phyloP scores from a whole-genome alignment of 2,888 invertebrate species.

The Synanthedon vespiformis region DNA sequence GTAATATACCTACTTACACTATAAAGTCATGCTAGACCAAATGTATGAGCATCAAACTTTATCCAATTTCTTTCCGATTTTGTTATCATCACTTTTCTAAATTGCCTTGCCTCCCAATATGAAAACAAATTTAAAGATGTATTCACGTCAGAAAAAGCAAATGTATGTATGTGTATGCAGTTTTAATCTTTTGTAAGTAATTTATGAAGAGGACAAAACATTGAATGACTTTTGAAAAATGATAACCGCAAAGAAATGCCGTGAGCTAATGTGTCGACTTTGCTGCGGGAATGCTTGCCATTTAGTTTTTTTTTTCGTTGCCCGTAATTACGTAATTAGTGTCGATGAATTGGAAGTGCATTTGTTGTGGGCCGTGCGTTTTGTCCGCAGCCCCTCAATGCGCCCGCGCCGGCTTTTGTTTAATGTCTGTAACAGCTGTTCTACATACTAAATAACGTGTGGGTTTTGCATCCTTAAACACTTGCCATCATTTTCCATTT shows the following conservation, averaged over 20 bases:
- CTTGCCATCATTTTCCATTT: constrained; percentile 12
- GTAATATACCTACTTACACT: too few species aligned
- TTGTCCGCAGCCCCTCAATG: constrained; percentile 42
- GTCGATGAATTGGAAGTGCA: constrained; percentile 62
- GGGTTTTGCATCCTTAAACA: constrained; percentile 35
- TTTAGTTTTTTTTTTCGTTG: constrained; percentile 50
- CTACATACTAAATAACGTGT: constrained; percentile 17
- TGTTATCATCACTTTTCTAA: too few species aligned
- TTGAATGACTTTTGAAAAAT: constrained; percentile 1
- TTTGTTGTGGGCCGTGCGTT: constrained; percentile 51
- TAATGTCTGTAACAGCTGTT: constrained; percentile 52
- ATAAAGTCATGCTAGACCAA: too few species aligned
- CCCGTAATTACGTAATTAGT: constrained; percentile 69
- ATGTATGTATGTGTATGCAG: too few species aligned
- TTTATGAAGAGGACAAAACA: too few species aligned
- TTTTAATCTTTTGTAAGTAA: too few species aligned
- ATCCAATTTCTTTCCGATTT: too few species aligned
- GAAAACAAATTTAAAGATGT: too few species aligned
- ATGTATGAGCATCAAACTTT: too few species aligned
- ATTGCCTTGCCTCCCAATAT: too few species aligned
- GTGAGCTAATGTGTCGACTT: constrained; percentile 56
- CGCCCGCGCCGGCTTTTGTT: constrained; percentile 43
- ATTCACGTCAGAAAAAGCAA: too few species aligned
- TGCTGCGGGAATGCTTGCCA: constrained; percentile 56
- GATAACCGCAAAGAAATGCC: constrained; percentile 38